These are phyloP conservation scores for Alectoris magna DNA, from an alignment of 2,797 vertebrate species.

Conservation along the genomic window DNA sequence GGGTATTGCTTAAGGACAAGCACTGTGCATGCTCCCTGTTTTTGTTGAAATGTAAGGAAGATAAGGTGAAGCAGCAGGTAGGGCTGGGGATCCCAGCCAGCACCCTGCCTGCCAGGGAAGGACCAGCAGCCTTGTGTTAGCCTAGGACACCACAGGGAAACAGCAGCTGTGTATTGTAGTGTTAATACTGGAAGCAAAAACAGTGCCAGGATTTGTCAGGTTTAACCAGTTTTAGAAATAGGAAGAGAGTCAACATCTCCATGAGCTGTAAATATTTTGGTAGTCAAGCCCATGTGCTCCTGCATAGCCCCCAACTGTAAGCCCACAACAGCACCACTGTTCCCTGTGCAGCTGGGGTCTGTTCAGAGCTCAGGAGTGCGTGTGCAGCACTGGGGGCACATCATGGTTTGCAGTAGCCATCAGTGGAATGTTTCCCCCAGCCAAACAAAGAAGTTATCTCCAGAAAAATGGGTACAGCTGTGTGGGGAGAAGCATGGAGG, in stretches of 20 bases:
- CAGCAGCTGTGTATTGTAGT: neutral
- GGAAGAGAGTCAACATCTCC: neutral
- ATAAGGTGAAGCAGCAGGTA: neutral
- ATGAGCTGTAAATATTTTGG: neutral
- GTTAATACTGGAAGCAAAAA: neutral
- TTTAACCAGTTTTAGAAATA: neutral
- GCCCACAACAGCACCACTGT: neutral
- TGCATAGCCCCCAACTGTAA: neutral
- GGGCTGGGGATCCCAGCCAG: neutral
- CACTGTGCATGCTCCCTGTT: neutral
- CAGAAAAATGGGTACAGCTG: neutral
- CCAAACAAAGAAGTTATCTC: neutral
- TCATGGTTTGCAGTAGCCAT: neutral
- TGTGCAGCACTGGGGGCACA: neutral
- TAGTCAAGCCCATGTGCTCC: neutral
- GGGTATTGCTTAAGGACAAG: constrained; percentile 41
- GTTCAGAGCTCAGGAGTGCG: neutral
- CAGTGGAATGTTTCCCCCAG: neutral
- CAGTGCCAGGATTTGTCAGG: neutral
- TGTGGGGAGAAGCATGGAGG: neutral
- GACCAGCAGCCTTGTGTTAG: neutral
- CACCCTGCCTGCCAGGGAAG: constrained; percentile 12
- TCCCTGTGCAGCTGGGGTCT: neutral
- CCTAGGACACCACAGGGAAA: neutral
- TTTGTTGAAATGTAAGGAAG: constrained; percentile 38